phyloP scores from a whole-genome alignment of 2,797 vertebrate species.

The Bradypus variegatus region DNA sequence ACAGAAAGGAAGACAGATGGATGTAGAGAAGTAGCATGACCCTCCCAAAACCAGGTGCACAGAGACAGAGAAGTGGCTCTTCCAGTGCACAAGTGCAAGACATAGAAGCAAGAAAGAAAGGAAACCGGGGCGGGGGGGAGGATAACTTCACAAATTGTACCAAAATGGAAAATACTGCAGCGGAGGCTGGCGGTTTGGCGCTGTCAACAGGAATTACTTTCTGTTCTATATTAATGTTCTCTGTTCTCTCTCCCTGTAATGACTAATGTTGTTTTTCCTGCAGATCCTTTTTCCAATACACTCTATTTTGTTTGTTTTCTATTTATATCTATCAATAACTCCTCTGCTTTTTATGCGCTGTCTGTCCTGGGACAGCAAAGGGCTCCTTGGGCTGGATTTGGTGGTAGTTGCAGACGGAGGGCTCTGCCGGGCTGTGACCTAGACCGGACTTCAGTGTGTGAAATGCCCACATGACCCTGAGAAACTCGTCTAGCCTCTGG shows the following conservation, averaged over 20 bases:
- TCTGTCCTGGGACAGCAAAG: not conserved
- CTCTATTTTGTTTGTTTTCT: not conserved
- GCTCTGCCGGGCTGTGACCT: rapidly evolving
- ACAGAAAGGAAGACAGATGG: not conserved
- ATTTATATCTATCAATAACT: not conserved
- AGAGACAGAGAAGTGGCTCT: not conserved
- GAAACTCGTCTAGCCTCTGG: too few relatives aligned
- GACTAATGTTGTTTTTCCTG: slow-evolving; percentile 20
- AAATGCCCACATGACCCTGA: not conserved
- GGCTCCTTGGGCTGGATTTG: not conserved
- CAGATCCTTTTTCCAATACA: not conserved
- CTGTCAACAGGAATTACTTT: not conserved
- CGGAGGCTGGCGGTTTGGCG: not conserved
- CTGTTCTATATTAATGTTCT: not conserved
- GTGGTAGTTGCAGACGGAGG: rapidly evolving
- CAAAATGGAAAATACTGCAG: not conserved
- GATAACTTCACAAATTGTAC: not conserved
- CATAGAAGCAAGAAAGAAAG: not conserved
- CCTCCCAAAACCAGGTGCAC: not conserved
- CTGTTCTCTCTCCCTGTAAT: not conserved
- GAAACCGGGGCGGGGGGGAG: not conserved
- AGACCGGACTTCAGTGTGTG: too few relatives aligned
- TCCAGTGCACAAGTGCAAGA: not conserved
- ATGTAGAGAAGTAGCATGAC: not conserved
- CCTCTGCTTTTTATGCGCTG: not conserved